Evolutionary conservation across 2,113 vertebrate species (phyloP), one percentile per base, ranked within the genome.

Genomic region (Platichthys stellatus): DNA sequence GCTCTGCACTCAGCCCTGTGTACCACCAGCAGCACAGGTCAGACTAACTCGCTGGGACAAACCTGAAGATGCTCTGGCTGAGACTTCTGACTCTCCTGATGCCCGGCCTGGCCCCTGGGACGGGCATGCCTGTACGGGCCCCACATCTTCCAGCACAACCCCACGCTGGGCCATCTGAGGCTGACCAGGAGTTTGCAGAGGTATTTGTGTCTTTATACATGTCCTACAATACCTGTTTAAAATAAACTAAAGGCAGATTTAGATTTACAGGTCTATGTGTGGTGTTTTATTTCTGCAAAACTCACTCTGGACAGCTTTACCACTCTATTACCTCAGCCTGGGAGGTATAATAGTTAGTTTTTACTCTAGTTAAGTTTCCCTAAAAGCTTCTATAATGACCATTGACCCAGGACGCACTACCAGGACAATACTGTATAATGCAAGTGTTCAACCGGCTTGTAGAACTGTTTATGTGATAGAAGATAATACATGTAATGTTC

Each of bases 141-240:
- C 2, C 28, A 24, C 47, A 47, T 4, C 47, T 11, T 18, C 69
- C 79, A 0, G 6, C 38, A 43, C 56, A 12, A 3, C 26, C 21
- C 8, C 1, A 2, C 2, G 40, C 43, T 40, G 86, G 45, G 59
- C 57, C 66, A 2, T 35, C 81, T 51, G 87, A 85, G 68, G 87
- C 77, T 7, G 78, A 92, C 21, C 76, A 54, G 86, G 68, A 82
- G 54, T 84, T 93, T 86, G 92, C 91, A 70, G 58, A 91, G 89
- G 91, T 93, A 91, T 70, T 74, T 70, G 56, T 3, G 15, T 12
- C 3, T 51, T 47, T 51, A n/a, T 10, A 53, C 20, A n/a, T n/a
- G 2, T 47, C 14, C n/a, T 53, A 43, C 40, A 10, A 43, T 3
- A 43, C 40, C 40, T 43, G 40, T 12, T 43, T 43, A 13, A 43